A percentile compares a stretch with the other conserved stretches of the same genome.
Conservation (phyloP, 2,113 vertebrate species). For the Atractosteus spatula region DNA sequence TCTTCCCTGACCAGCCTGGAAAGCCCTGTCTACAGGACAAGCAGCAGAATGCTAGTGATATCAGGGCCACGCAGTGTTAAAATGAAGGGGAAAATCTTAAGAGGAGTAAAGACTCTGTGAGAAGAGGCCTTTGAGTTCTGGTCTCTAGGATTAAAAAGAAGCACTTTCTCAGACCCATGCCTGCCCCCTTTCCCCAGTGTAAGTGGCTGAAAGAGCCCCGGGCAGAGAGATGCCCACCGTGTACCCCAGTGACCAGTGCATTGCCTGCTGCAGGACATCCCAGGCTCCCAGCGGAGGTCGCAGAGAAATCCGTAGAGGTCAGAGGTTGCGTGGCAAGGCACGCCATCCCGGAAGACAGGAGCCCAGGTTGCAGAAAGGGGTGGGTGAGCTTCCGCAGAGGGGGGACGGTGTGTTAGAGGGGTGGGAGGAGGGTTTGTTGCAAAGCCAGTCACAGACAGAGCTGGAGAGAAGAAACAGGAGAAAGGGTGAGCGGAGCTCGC, state of each 20-base stretch:
- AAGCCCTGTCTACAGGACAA: no score
- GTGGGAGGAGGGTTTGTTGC: conserved; percentile 20
- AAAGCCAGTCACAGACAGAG: conserved; percentile 58
- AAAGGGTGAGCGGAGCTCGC: neutral
- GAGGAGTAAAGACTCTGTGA: no score
- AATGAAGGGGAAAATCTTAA: no score
- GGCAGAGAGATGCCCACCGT: no score
- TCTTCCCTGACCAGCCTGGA: no score
- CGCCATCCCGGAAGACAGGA: neutral
- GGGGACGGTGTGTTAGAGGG: conserved; percentile 33
- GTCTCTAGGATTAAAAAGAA: no score
- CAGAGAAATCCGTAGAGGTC: conserved; percentile 1
- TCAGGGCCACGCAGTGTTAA: no score
- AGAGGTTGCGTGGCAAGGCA: conserved; percentile 40
- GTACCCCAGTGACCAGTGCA: conserved; percentile 6
- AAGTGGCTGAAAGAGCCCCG: no score
- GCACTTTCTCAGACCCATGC: no score
- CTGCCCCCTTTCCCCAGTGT: no score
- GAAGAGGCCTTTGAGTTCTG: no score
- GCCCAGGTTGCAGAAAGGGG: conserved; percentile 24
- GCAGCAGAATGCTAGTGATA: no score
- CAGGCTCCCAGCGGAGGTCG: neutral
- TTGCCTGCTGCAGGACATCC: conserved; percentile 12
- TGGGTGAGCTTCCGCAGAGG: conserved; percentile 54
- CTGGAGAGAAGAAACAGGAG: conserved; percentile 20